Base-by-base conservation (phyloP, 2,113 vertebrate species). In the Paradisaea rubra region DNA sequence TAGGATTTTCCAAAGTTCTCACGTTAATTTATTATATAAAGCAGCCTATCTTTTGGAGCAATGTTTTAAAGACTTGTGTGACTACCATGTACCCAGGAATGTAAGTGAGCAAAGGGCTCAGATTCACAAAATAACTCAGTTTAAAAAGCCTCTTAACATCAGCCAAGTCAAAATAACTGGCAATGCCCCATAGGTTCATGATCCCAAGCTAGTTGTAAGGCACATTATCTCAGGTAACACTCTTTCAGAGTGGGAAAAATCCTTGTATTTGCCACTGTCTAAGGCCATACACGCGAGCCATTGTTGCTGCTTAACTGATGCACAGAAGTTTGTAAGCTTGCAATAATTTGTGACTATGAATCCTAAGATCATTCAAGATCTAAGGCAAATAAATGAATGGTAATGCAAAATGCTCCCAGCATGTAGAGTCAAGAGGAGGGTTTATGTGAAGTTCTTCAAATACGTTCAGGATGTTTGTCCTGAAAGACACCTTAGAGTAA, bases 1-100 rank as follows among this genome's bases (percentile, higher is more conserved):
- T 78, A 88, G 71, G 63, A 89, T 89, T 94, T 94, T 95, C 87
- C 74, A 63, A 91, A 77, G 81, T 77, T 91, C 81, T 73, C 87
- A 59, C 2, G 0, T 95, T 69, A 89, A 60, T 81, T 85, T 85
- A 33, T 86, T 35, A 33, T 33, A 35, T 10, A 65, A 31, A 85
- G 7, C 20, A 79, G 7, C 20, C 25, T 61, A 61, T 54, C 28
- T 76, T 89, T 88, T 42, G 54, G 57, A 88, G 41, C 15, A 70
- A 13, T 3, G 0, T 76, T 79, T 84, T 79, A 68, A 86, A 76
- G 44, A 6, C 27, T 85, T 68, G 17, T 70, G 39, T 81, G 44
- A 85, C 49, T 60, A 49, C 49, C 30, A 31, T 0, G 8, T 44
- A 64, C 1, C 21, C 60, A 28, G 41, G 53, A 39, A 61, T 56